Evolutionary conservation across 2,113 vertebrate genomes (phyloP), one percentile per base, ranked within the genome.

Genomic region (Jaculus jaculus): DNA sequence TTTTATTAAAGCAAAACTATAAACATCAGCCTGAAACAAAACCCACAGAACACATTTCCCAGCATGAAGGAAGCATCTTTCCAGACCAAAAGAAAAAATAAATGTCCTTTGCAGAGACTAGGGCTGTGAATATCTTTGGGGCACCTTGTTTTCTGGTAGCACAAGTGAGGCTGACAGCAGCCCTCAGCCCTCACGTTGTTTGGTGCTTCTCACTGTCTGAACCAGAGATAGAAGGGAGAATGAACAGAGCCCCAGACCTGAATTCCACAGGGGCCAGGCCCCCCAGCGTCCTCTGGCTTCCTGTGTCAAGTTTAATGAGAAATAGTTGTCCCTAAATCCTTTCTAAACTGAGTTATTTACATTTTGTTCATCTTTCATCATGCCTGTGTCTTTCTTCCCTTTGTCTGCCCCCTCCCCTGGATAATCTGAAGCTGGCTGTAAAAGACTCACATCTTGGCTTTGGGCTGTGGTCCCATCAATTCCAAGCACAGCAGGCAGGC

Each of bases 401-500:
- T 61, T 75, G 39, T 37, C 34, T 42, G 28, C 24, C 32, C 37
- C 71, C 13, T 32, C 12, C 11, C 39, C 12, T 82, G 42, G 42
- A 47, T 47, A 47, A 87, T 73, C 84, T n/a, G 34, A 71, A 82
- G 58, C 34, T 84, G 61, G 23, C 66, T 42, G 4, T 54, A 66
- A 92, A 93, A 93, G 39, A 61, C 65, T 93, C 85, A 89, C 47
- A 37, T 85, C 90, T 91, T n/a, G 83, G 34, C 94, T 94, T 95
- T 69, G 71, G 86, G 92, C 79, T 54, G 74, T 91, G 84, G 37
- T 83, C 80, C 72, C 92, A 85, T 87, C 88, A 89, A 84, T 93
- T 47, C 51, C 87, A 88, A 65, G 21, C 84, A 39, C 82, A 94
- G 93, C 2, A 0, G 96, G 92, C 92, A 79, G 96, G 83, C 89